These are phyloP conservation scores for Bufo bufo DNA, from an alignment of 2,113 vertebrate genomes.

Conservation along the genomic window DNA sequence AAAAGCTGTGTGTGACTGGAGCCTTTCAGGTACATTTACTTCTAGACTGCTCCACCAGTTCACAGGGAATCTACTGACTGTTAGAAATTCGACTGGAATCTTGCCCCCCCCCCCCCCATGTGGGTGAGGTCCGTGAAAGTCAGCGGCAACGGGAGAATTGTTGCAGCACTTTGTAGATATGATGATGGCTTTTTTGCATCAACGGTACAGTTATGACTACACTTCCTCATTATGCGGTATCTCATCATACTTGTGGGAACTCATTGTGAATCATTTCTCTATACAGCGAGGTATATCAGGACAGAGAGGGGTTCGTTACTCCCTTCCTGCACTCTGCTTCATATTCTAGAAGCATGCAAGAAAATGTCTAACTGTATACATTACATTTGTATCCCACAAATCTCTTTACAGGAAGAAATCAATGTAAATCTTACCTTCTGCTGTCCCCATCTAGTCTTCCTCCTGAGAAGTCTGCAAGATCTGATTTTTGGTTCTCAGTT, in stretches of 20 bases:
- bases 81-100: too few species aligned
- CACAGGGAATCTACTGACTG: too few species aligned
- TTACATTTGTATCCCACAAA: not conserved
- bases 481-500: not conserved
- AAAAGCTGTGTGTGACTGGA: too few species aligned
- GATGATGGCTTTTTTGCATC: not conserved
- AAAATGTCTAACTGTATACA: not conserved
- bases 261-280: not conserved
- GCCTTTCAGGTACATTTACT: too few species aligned
- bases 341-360: not conserved
- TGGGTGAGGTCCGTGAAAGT: not conserved
- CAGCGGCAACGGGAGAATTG: not conserved
- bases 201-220: not conserved
- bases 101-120: too few species aligned
- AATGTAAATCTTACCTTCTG: slow-evolving; percentile 12
- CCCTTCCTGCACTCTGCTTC: not conserved
- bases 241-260: not conserved
- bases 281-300: not conserved
- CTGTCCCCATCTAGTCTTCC: not conserved
- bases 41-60: too few species aligned
- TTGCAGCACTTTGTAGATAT: not conserved
- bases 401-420: not conserved
- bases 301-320: not conserved
- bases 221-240: not conserved
- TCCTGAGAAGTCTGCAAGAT: not conserved